Evolutionary conservation across 2,888 invertebrate species (phyloP).

Genomic region (Drosophila quinaria): DNA sequence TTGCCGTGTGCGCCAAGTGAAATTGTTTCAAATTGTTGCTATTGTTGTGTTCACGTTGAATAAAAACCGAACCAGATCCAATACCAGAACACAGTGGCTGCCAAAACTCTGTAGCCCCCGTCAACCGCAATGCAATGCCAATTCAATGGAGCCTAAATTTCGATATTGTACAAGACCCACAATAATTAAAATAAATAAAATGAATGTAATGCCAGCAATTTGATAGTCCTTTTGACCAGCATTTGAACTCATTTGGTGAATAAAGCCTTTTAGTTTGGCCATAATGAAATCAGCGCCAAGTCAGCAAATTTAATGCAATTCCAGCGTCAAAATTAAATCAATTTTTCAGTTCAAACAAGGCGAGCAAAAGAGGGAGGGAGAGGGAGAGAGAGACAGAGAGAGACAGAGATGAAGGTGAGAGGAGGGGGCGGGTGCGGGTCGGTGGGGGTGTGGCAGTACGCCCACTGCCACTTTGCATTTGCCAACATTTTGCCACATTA

Average conservation of each 20-base stretch:
- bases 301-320: slow-evolving; percentile 68
- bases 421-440: too few species aligned
- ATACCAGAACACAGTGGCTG: slow-evolving; percentile 36
- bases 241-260: slow-evolving; percentile 29
- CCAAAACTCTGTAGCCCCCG: slow-evolving; percentile 24
- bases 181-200: slow-evolving; percentile 46
- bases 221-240: slow-evolving; percentile 34
- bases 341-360: slow-evolving; percentile 24
- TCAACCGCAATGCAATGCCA: slow-evolving; percentile 18
- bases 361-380: too few species aligned
- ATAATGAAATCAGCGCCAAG: slow-evolving; percentile 66
- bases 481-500: slow-evolving; percentile 45
- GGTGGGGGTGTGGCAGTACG: too few species aligned
- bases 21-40: slow-evolving; percentile 70
- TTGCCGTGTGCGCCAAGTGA: slow-evolving; percentile 52
- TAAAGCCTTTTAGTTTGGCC: slow-evolving; percentile 33
- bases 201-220: slow-evolving; percentile 7
- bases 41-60: slow-evolving; percentile 17
- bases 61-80: slow-evolving; percentile 31
- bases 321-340: slow-evolving; percentile 53
- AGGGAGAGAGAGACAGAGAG: too few species aligned
- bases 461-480: slow-evolving; percentile 46
- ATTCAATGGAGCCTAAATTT: slow-evolving; percentile 42
- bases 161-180: not conserved
- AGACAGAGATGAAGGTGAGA: not conserved